Conservation (phyloP, 2,888 invertebrate genomes). For the Athripsodes cinereus region DNA sequence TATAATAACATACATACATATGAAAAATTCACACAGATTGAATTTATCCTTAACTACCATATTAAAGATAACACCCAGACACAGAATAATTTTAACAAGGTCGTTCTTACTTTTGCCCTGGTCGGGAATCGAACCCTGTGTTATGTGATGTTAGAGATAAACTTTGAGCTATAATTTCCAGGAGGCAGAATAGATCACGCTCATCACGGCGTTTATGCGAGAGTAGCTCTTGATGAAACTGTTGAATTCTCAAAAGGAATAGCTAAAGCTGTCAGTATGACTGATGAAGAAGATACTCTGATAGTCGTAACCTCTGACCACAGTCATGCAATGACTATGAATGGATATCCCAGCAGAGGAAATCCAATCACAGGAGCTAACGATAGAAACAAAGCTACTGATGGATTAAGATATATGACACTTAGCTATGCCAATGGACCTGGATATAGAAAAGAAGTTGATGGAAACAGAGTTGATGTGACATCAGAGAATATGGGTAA, state of each 20-base stretch:
- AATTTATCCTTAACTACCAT: too few species aligned
- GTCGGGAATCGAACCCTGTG: too few species aligned
- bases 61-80: too few species aligned
- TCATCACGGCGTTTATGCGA: constrained; percentile 63
- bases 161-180: too few species aligned
- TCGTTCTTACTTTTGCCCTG: too few species aligned
- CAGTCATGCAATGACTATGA: constrained; percentile 68
- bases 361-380: constrained; percentile 43
- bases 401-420: constrained; percentile 55
- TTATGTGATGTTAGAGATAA: too few species aligned
- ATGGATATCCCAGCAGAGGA: constrained; percentile 64
- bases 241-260: constrained; percentile 72
- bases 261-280: constrained; percentile 53
- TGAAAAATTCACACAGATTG: too few species aligned
- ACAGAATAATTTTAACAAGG: too few species aligned
- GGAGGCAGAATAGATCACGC: constrained; percentile 65
- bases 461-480: constrained; percentile 52
- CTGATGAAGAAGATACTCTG: constrained; percentile 63
- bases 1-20: too few species aligned
- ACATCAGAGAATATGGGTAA: constrained; percentile 36
- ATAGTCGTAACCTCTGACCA: constrained; percentile 79
- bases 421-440: constrained; percentile 65
- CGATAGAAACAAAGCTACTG: constrained; percentile 44
- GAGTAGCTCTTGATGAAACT: constrained; percentile 70
- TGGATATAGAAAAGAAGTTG: constrained; percentile 41